A percentile compares a stretch with the other conserved stretches of the same genome.
Conservation (phyloP, 1,140 invertebrate genomes). For the Piezodorus guildinii region DNA sequence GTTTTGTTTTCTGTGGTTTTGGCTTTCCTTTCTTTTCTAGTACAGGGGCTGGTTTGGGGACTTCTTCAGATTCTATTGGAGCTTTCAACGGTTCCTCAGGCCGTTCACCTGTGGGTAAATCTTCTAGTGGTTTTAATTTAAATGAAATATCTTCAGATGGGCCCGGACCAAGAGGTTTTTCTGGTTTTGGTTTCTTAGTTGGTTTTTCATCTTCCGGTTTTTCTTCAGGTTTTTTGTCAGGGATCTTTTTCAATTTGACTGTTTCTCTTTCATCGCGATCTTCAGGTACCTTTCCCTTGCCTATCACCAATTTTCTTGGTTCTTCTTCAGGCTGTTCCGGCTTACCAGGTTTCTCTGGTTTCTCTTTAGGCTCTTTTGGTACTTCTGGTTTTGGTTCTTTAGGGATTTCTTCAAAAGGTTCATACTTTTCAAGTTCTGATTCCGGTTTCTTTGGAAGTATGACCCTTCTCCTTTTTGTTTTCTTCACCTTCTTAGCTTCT, state of each 20-base stretch:
- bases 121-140: constrained; percentile 28
- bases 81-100: constrained; percentile 26
- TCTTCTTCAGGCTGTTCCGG: constrained; percentile 34
- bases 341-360: constrained; percentile 32
- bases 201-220: constrained; percentile 28
- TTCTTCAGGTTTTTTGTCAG: constrained; percentile 21
- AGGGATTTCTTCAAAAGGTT: constrained; percentile 34
- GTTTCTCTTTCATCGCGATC: constrained; percentile 27
- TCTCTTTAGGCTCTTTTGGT: constrained; percentile 33
- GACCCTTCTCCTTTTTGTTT: constrained; percentile 41
- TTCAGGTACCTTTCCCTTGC: constrained; percentile 33
- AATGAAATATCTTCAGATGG: constrained; percentile 27
- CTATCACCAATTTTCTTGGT: constrained; percentile 34
- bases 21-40: constrained; percentile 30
- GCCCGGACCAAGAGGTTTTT: constrained; percentile 30
- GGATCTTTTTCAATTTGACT: constrained; percentile 26
- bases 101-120: constrained; percentile 28
- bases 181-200: constrained; percentile 28
- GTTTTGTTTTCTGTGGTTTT: constrained; percentile 24
- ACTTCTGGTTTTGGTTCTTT: constrained; percentile 28
- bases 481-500: constrained; percentile 49
- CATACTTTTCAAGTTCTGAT: constrained; percentile 40
- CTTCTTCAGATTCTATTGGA: constrained; percentile 23
- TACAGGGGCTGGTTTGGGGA: constrained; percentile 25
- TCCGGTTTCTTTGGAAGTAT: constrained; percentile 36